Percentiles rank a stretch among this genome's conserved stretches.
phyloP scores from a whole-genome alignment of 2,797 vertebrate species.

The Spinibarbus caldwelli region DNA sequence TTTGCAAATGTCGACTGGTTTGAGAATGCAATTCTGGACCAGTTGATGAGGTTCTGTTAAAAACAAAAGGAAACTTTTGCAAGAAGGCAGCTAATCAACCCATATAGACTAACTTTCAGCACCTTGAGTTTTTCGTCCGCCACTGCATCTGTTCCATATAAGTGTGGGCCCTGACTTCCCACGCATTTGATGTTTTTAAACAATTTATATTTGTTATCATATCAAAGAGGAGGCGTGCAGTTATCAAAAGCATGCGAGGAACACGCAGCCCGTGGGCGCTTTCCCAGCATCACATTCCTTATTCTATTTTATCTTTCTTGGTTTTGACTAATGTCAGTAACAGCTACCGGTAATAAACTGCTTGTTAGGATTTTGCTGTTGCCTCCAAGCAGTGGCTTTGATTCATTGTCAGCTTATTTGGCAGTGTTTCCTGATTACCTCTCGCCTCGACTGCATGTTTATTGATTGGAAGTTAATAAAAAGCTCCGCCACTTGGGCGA shows the following conservation, averaged over 20 bases:
- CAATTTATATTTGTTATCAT: constrained; percentile 99
- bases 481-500: constrained; percentile 67
- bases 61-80: neutral
- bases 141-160: neutral
- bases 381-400: constrained; percentile 97
- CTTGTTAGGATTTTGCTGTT: constrained; percentile 96
- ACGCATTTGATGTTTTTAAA: constrained; percentile 94
- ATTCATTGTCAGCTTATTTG: constrained; percentile 97
- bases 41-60: neutral
- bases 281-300: constrained; percentile 90
- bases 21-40: neutral
- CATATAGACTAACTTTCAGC: neutral
- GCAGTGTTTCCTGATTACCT: constrained; percentile 98
- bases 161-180: constrained; percentile 31
- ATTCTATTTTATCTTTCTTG: constrained; percentile 99
- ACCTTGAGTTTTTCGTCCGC: neutral
- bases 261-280: constrained; percentile 87
- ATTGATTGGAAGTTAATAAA: constrained; percentile 99
- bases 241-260: constrained; percentile 90
- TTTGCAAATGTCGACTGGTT: neutral
- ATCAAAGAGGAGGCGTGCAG: constrained; percentile 94
- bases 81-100: neutral
- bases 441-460: constrained; percentile 92
- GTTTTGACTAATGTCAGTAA: constrained; percentile 99
- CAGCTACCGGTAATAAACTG: constrained; percentile 99